Percentiles rank a stretch among this genome's conserved stretches.
phyloP scores from a whole-genome alignment of 1,140 invertebrate species.

The Arctopsyche grandis region DNA sequence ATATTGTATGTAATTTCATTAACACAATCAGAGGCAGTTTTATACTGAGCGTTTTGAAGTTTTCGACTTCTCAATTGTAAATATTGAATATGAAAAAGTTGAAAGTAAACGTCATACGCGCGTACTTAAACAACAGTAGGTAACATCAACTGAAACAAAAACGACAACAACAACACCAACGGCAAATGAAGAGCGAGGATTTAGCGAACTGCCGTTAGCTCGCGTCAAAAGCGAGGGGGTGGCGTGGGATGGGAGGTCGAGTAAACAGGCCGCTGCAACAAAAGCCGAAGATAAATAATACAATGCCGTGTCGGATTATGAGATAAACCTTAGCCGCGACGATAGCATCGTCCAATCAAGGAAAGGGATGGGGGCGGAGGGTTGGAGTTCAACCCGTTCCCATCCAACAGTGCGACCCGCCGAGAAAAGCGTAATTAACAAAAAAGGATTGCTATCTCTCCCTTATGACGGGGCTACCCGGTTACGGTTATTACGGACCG shows the following conservation, averaged over 20 bases:
- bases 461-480: neutral
- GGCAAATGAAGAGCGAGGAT: neutral
- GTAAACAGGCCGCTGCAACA: conserved; percentile 31
- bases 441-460: conserved; percentile 31
- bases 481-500: neutral
- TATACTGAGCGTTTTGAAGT: no score
- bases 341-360: conserved; percentile 47
- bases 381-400: neutral
- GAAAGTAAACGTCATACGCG: no score
- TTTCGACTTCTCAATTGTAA: no score
- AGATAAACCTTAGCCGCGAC: conserved; percentile 39
- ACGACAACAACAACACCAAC: neutral
- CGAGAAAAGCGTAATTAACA: conserved; percentile 38
- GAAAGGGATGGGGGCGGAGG: neutral
- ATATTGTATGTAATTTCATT: no score
- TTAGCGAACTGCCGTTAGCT: neutral
- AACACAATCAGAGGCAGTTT: no score
- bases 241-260: neutral
- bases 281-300: conserved; percentile 49
- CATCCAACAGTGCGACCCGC: neutral
- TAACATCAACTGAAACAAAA: no score
- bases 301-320: conserved; percentile 49
- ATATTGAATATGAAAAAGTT: no score
- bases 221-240: neutral
- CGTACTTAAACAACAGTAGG: no score